phyloP scores from a whole-genome alignment of 1,140 invertebrate genomes.

The Akabosia matsudoensis region DNA sequence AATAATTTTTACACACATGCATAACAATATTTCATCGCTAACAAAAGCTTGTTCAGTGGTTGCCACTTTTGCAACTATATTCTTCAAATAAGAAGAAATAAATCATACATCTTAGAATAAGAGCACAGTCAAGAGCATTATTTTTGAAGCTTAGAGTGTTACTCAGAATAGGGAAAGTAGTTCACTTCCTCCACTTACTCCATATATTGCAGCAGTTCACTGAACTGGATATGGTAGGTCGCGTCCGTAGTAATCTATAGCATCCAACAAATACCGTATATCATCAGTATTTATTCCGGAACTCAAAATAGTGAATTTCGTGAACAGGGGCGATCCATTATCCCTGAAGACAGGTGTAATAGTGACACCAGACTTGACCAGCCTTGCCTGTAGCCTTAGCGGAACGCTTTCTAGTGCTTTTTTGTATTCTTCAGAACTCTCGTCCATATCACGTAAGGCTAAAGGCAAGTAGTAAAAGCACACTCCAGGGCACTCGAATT shows the following conservation, averaged over 20 bases:
- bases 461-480: conserved; percentile 26
- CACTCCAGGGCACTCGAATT: conserved; percentile 24
- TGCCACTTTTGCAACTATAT: no score
- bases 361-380: background rate
- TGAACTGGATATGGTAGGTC: background rate
- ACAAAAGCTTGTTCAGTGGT: no score
- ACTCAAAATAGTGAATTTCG: background rate
- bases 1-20: no score
- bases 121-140: no score
- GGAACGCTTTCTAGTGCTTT: background rate
- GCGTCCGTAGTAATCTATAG: background rate
- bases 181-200: background rate
- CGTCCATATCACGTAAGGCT: background rate
- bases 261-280: background rate
- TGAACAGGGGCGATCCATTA: background rate
- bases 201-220: background rate
- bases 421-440: background rate
- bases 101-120: no score
- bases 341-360: background rate
- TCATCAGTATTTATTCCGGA: background rate
- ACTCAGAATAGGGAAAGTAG: no score
- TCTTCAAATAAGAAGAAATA: no score
- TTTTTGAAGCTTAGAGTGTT: no score
- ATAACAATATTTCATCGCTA: no score
- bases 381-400: background rate